A percentile compares a stretch with the other conserved stretches of the same genome.
Evolutionary conservation across 2,797 vertebrate genomes (phyloP).

Genomic region (Darevskia mixta): DNA sequence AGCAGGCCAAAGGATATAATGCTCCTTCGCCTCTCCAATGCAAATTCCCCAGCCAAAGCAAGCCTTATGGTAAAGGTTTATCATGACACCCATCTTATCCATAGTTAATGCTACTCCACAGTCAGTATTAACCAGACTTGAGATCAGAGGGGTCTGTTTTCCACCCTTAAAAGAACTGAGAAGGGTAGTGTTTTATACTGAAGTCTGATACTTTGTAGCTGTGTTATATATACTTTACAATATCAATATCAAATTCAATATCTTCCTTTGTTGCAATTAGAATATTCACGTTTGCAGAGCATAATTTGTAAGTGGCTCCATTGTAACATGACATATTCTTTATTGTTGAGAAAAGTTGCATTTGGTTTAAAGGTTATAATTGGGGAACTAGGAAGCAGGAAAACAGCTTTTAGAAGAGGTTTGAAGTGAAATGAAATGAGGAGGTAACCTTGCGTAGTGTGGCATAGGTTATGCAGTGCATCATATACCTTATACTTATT

Average conservation of each 20-base stretch:
- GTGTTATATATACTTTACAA: background rate
- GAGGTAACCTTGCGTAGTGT: background rate
- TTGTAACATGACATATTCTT: background rate
- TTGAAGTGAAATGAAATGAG: constrained; percentile 20
- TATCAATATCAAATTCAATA: background rate
- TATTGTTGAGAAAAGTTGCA: background rate
- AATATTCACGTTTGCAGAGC: background rate
- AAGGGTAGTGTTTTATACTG: background rate
- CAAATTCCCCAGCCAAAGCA: background rate
- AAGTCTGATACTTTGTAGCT: background rate
- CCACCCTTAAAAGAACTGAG: background rate
- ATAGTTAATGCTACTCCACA: background rate
- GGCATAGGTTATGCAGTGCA: background rate
- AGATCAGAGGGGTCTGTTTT: background rate
- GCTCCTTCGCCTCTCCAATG: background rate
- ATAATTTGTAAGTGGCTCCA: background rate
- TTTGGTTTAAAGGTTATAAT: background rate
- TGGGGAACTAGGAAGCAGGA: background rate
- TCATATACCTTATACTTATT: background rate
- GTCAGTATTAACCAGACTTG: background rate
- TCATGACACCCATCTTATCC: background rate
- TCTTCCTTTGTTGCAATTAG: background rate
- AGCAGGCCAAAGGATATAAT: background rate
- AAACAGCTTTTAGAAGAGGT: background rate
- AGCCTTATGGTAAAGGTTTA: background rate